Base-by-base conservation (phyloP, 2,113 vertebrate genomes). In the Mormoops blainvillei region DNA sequence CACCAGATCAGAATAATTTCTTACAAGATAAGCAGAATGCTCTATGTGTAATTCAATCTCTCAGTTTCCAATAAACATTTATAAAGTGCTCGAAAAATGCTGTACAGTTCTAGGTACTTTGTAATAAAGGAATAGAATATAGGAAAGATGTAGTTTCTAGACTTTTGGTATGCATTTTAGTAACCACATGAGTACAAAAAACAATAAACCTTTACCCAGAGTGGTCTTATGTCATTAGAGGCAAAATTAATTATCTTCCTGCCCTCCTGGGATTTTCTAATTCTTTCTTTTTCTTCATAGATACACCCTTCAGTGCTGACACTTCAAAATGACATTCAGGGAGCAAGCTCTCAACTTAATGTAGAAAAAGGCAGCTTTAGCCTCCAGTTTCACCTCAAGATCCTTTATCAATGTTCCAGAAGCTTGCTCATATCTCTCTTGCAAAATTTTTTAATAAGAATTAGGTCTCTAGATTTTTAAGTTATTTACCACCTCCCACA, bases 21-120 rank as follows among this genome's bases (percentile, higher is more conserved):
- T 96, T 96, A 91, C 41, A 94, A 97, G 89, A 94, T 82, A 94
- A 96, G 78, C 28, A 31, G 82, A 95, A 96, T 61, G 13, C 68
- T 96, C 95, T 89, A 87, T 67, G 13, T 94, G 89, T 54, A 92
- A 97, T 92, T 95, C 54, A 96, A 97, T 68, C 52, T 78, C 73
- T 94, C 56, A 92, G 93, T 33, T 78, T 93, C 82, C 63, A 95
- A 84, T 89, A 95, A 97, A 94, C 41, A 90, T 93, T 97, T 95
- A 96, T 86, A 94, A 90, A 95, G 71, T 95, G 13, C 33, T 77
- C 86, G 28, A 56, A 95, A 54, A 84, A 28, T 67, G 6, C n/a
- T 78, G 31, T 94, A 50, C 52, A 87, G 43, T 86, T 89, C 58
- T 97, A 93, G 36, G 28, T 65, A 77, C 94, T 93, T 97, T 83